A percentile compares a stretch with the other conserved stretches of the same genome.
Evolutionary conservation across 2,888 invertebrate species (phyloP).

Genomic region (Acrocera orbiculus): DNA sequence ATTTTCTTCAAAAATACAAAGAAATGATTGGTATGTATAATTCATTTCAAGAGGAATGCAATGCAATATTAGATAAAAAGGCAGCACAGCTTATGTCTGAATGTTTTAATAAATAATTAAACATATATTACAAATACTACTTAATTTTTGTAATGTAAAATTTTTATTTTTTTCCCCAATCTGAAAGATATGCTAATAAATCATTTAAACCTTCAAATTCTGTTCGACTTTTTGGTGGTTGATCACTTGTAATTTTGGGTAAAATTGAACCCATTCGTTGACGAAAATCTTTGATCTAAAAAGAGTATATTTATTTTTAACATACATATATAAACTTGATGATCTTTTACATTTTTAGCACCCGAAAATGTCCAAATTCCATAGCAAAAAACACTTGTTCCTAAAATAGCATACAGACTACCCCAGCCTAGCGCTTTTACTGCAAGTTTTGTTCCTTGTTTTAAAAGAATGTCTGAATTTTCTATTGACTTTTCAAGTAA

Average conservation of each 20-base stretch:
- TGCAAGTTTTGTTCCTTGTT: constrained; percentile 64
- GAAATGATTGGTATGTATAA: constrained; percentile 15
- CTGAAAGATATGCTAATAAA: constrained; percentile 57
- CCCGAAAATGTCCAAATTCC: constrained; percentile 79
- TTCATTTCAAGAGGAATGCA: constrained; percentile 14
- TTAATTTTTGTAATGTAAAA: constrained; percentile 4
- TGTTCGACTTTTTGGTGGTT: constrained; percentile 63
- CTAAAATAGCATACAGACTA: constrained; percentile 68
- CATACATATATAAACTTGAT: too few relatives aligned
- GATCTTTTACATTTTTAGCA: constrained; percentile 64
- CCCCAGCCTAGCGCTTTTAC: constrained; percentile 76
- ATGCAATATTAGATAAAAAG: constrained; percentile 9
- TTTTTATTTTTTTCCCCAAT: constrained; percentile 26
- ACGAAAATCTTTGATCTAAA: constrained; percentile 67
- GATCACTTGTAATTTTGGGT: constrained; percentile 59
- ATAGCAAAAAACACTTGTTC: constrained; percentile 64
- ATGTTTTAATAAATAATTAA: constrained; percentile 9
- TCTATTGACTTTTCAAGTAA: constrained; percentile 57
- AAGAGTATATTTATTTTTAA: too few relatives aligned
- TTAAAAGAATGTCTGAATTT: constrained; percentile 43
- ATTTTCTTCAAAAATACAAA: constrained; percentile 16
- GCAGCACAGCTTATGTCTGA: constrained; percentile 10
- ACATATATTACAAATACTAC: constrained; percentile 2
- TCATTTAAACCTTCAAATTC: constrained; percentile 77
- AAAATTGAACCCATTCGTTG: constrained; percentile 58